Base-by-base conservation (phyloP, 2,888 invertebrate species). In the Drosophila sordidapex region DNA sequence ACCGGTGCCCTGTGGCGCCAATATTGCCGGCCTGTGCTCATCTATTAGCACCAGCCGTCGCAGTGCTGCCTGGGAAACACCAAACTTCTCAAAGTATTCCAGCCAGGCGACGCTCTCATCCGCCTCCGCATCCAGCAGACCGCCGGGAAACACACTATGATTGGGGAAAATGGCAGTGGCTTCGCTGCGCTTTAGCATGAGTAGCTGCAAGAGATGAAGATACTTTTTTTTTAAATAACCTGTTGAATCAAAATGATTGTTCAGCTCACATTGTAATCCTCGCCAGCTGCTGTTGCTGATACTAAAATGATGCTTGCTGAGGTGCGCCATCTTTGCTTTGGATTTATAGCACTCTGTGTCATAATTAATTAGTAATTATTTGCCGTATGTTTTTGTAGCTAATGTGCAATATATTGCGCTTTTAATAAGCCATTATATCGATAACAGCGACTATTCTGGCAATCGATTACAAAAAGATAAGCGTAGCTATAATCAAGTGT, bases 91-190 rank as follows among this genome's bases (percentile, higher is more conserved):
- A 82, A 96, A 96, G 52, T 96, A 93, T 60, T 95, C 93, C 64
- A 95, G 90, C 98, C 98, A 98, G 82, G 95, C 94, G 27, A 94
- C 92, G 67, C 94, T 94, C 69, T 95, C 95, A 92, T 98, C 98
- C 60, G 94, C 92, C 62, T 94, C 91, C 2, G 35, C 5, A 77
- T 96, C 96, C 53, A 94, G 93, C 49, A 95, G 94, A 65, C 98
- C 98, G 35, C 98, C 98, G 38, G 98, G 98, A 93, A 98, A 98
- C 56, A 98, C 98, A 87, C 95, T 95, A 72, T 95, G 94, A 91
- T 96, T 96, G 31, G 97, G 95, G 94, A 97, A 95, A 90, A 95
- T 95, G 2, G 95, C 95, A 52, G 96, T 96, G 74, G 94, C 95
- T 74, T 94, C 94, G 80, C 96, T 96, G 66, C 98, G 94, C 92